phyloP scores from a whole-genome alignment of 2,797 vertebrate species.

The Scolopax bukidnonensis region DNA sequence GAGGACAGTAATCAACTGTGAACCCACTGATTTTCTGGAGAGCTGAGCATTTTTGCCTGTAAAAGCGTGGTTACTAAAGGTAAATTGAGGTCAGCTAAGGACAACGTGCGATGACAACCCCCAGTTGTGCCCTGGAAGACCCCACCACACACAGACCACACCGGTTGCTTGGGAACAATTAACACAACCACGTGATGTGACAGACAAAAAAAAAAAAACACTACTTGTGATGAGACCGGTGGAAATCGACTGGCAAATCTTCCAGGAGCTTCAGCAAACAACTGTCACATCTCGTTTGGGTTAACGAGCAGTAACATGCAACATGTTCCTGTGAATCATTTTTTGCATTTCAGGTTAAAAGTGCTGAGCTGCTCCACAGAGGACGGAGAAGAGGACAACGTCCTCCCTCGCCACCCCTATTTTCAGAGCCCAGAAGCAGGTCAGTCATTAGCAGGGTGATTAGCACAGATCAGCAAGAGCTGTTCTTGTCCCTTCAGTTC shows the following conservation, averaged over 20 bases:
- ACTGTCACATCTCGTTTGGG: not conserved
- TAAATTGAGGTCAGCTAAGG: not conserved
- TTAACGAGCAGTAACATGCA: not conserved
- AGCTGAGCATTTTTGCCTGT: not conserved
- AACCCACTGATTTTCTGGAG: not conserved
- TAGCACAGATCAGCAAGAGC: not conserved
- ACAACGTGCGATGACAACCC: not conserved
- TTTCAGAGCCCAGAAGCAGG: not conserved
- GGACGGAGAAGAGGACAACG: not conserved
- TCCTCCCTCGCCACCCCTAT: not conserved
- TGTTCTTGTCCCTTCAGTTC: not conserved
- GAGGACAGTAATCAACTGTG: not conserved
- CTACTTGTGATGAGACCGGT: not conserved
- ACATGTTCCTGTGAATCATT: not conserved
- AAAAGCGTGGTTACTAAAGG: not conserved
- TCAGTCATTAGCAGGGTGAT: not conserved
- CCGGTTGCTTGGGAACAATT: not conserved
- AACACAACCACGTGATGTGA: not conserved
- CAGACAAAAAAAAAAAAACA: not conserved
- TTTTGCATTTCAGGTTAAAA: not conserved
- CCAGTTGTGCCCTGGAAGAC: not conserved
- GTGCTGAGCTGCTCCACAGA: not conserved
- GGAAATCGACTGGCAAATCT: not conserved
- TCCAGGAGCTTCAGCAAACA: not conserved
- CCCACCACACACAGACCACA: accelerated